Evolutionary conservation across 2,797 vertebrate genomes (phyloP).

Genomic region (Danio albolineatus): DNA sequence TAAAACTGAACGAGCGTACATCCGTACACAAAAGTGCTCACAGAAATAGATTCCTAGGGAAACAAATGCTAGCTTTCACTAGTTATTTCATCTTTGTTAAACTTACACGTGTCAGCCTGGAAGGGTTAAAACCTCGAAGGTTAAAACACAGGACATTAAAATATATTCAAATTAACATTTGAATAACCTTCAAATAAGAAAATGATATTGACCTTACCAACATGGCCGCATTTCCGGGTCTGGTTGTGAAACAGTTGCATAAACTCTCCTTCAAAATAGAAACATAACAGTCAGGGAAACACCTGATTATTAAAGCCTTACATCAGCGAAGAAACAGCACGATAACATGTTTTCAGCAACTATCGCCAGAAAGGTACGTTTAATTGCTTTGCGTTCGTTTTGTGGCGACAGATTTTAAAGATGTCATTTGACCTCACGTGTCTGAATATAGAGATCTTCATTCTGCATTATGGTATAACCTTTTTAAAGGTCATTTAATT

Average conservation of each 20-base stretch:
- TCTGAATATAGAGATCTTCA: neutral
- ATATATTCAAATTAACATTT: conserved; percentile 13
- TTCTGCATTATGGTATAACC: neutral
- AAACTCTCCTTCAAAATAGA: conserved; percentile 27
- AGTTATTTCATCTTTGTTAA: neutral
- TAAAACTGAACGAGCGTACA: neutral
- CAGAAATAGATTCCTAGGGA: neutral
- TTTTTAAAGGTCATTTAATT: too few species aligned
- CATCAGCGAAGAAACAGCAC: neutral
- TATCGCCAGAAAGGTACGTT: conserved; percentile 27
- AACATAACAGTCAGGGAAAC: neutral
- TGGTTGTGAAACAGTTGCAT: conserved; percentile 13
- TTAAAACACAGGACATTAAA: neutral
- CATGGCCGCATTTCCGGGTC: conserved; percentile 19
- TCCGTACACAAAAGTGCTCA: conserved; percentile 9
- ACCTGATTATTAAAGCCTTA: too few species aligned
- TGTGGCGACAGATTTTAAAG: neutral
- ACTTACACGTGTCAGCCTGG: too few species aligned
- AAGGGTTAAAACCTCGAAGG: neutral
- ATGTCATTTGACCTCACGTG: conserved; percentile 10
- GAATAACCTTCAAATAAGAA: neutral
- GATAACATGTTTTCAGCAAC: conserved; percentile 31
- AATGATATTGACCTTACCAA: neutral
- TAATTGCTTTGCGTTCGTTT: neutral
- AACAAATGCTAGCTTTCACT: neutral